Conservation (phyloP, 2,888 invertebrate species). For the Vanessa cardui region DNA sequence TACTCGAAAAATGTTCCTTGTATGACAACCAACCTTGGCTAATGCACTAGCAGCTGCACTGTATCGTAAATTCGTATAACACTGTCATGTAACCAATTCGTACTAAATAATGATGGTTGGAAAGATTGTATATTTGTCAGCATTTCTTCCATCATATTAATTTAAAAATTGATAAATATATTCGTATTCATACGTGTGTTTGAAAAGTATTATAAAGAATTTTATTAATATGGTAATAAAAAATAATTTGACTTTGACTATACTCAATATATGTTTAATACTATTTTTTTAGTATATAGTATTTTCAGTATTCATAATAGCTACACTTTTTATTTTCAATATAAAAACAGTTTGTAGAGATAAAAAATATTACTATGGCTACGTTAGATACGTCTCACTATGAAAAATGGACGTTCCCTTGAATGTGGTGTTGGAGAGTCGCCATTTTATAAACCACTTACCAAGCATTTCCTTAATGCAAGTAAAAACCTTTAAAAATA, state of each 20-base stretch:
- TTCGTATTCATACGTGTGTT: no score
- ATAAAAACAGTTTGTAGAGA: no score
- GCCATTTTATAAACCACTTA: conserved; percentile 37
- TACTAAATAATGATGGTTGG: background rate
- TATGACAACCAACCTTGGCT: conserved; percentile 4
- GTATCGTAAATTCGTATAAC: background rate
- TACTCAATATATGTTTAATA: no score
- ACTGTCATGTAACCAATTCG: background rate
- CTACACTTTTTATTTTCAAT: no score
- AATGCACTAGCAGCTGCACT: conserved; percentile 9
- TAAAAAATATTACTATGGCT: conserved; percentile 18
- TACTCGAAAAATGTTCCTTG: conserved; percentile 17
- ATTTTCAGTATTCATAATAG: no score
- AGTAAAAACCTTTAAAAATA: conserved; percentile 4
- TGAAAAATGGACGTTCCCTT: conserved; percentile 35
- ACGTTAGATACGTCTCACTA: conserved; percentile 27
- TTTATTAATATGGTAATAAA: no score
- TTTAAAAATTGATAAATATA: no score
- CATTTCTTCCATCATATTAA: no score
- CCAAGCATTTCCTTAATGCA: conserved; percentile 5
- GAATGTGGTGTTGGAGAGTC: conserved; percentile 34
- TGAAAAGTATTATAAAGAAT: no score
- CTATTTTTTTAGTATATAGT: no score
- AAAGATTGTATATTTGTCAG: no score
- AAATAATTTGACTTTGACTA: no score